phyloP scores from a whole-genome alignment of 2,888 invertebrate species.

The Odontomyia ornata region DNA sequence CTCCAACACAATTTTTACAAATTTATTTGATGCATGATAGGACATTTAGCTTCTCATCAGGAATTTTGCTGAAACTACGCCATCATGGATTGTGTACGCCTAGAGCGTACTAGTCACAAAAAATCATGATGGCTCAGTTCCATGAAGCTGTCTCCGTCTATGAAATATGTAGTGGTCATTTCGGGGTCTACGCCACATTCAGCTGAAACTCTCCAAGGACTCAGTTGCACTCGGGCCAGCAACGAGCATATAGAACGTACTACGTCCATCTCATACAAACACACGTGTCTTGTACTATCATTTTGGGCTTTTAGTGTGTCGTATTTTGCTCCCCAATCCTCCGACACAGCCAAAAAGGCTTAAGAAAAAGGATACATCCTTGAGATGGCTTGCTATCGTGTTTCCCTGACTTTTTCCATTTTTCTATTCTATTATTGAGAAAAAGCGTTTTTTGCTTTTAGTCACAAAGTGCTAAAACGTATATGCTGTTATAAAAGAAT shows the following conservation, averaged over 20 bases:
- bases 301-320: slow-evolving; percentile 20
- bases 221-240: slow-evolving; percentile 6
- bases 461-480: slow-evolving; percentile 34
- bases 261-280: background rate
- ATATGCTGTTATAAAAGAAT: slow-evolving; percentile 22
- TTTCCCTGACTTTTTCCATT: slow-evolving; percentile 5
- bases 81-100: no score
- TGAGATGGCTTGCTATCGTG: slow-evolving; percentile 26
- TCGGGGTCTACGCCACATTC: slow-evolving; percentile 10
- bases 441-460: slow-evolving; percentile 16
- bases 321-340: slow-evolving; percentile 25
- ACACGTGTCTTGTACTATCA: slow-evolving; percentile 1
- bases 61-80: no score
- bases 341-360: background rate
- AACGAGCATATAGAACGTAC: background rate
- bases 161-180: slow-evolving; percentile 27
- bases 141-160: background rate
- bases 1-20: no score
- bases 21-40: no score
- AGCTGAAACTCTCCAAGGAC: background rate
- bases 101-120: no score
- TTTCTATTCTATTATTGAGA: slow-evolving; percentile 39
- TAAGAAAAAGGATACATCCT: slow-evolving; percentile 32
- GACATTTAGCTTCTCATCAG: no score
- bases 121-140: background rate